phyloP scores from a whole-genome alignment of 2,888 invertebrate genomes.

The Papilio gigon region DNA sequence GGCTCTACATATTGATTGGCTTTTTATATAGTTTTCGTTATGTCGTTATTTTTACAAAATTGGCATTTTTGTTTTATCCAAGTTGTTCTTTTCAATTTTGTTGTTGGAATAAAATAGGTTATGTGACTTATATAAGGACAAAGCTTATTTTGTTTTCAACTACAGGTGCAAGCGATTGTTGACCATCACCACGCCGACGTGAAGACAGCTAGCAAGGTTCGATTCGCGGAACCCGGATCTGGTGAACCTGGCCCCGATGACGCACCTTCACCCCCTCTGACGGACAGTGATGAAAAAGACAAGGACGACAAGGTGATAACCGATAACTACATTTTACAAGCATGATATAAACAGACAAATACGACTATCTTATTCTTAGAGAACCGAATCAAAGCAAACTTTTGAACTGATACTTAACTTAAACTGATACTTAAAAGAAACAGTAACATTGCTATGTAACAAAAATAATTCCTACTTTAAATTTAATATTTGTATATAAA shows the following conservation, averaged over 20 bases:
- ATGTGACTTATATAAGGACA: neutral
- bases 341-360: neutral
- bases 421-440: neutral
- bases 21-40: neutral
- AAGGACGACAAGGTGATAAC: slow-evolving; percentile 79
- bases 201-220: slow-evolving; percentile 91
- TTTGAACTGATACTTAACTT: neutral
- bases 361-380: slow-evolving; percentile 7
- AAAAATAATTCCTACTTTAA: neutral
- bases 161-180: slow-evolving; percentile 95
- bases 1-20: neutral
- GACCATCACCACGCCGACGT: slow-evolving; percentile 93
- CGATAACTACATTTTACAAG: neutral
- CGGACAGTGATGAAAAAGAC: slow-evolving; percentile 74
- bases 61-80: neutral
- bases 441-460: neutral
- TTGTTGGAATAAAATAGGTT: slow-evolving; percentile 3
- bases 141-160: neutral
- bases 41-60: neutral
- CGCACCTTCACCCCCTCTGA: slow-evolving; percentile 77
- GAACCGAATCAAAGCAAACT: slow-evolving; percentile 1
- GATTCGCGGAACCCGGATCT: slow-evolving; percentile 90
- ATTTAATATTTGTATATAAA: slow-evolving; percentile 18
- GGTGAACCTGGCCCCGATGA: slow-evolving; percentile 63
- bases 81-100: neutral